Conservation (phyloP, 2,888 invertebrate genomes). For the Coecobrya sp. region DNA sequence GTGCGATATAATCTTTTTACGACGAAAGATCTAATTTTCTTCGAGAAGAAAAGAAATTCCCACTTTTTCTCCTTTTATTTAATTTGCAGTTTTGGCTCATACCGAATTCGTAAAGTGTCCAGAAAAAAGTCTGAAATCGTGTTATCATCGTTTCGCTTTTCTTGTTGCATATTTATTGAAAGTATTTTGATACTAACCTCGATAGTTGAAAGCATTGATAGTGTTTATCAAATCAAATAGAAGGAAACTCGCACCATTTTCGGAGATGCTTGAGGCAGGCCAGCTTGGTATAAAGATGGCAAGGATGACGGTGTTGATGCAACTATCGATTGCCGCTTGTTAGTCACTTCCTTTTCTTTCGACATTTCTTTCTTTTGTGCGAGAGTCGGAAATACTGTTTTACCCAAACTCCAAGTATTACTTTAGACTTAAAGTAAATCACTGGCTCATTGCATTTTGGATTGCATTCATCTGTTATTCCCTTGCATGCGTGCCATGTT, state of each 20-base stretch:
- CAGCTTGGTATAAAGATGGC: not conserved
- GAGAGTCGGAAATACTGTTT: not conserved
- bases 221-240: not conserved
- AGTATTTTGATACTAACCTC: not conserved
- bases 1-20: slow-evolving; percentile 9
- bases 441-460: not conserved
- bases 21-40: not conserved
- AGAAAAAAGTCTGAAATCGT: slow-evolving; percentile 8
- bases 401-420: not conserved
- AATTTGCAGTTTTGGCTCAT: slow-evolving; percentile 24
- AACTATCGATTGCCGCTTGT: slow-evolving; percentile 24
- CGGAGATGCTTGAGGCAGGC: not conserved
- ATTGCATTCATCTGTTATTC: slow-evolving; percentile 16
- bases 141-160: not conserved
- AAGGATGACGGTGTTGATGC: not conserved
- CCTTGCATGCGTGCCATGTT: not conserved
- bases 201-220: not conserved
- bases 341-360: not conserved
- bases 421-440: slow-evolving; percentile 14
- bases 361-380: not conserved
- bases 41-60: not conserved
- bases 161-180: not conserved
- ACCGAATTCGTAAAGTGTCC: slow-evolving; percentile 22
- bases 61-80: not conserved
- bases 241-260: not conserved